Evolutionary conservation across 2,113 vertebrate genomes (phyloP).

Genomic region (Sylvietta virens): DNA sequence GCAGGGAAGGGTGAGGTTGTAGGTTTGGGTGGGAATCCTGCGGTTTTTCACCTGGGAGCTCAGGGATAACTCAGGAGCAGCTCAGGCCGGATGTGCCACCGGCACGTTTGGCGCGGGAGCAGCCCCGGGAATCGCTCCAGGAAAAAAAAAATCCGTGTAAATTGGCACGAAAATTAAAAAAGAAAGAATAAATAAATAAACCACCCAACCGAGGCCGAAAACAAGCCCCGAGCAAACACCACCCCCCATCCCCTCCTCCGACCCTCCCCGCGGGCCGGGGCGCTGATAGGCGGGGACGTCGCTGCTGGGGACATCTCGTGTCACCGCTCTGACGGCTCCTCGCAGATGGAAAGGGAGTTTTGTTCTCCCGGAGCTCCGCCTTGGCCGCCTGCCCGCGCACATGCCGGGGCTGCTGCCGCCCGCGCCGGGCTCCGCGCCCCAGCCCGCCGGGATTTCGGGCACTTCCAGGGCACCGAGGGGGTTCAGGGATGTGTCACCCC

Average conservation of each 20-base stretch:
- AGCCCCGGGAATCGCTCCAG: not conserved
- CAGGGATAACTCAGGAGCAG: not conserved
- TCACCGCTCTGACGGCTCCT: constrained; percentile 27
- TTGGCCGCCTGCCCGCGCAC: constrained; percentile 41
- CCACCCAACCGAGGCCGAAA: not conserved
- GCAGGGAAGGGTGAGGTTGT: fast-evolving
- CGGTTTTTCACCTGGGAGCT: not conserved
- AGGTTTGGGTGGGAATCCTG: not conserved
- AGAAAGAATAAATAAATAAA: not conserved
- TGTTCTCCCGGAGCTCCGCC: not conserved
- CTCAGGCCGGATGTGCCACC: not conserved
- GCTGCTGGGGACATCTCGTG: constrained; percentile 42
- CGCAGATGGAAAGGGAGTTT: constrained; percentile 53
- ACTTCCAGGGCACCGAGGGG: fast-evolving
- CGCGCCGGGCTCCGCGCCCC: not conserved
- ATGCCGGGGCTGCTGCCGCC: not conserved
- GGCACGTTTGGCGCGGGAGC: not conserved
- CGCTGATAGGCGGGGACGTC: constrained; percentile 52
- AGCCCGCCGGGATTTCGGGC: fast-evolving
- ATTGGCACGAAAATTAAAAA: not conserved
- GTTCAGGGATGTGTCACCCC: fast-evolving
- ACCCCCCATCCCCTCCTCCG: not conserved
- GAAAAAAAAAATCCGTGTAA: not conserved
- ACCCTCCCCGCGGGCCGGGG: not conserved
- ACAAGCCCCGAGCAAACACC: not conserved